Evolutionary conservation across 1,140 invertebrate species (phyloP), one percentile per base, ranked within the genome.

Genomic region (Drosophila fuyamai): DNA sequence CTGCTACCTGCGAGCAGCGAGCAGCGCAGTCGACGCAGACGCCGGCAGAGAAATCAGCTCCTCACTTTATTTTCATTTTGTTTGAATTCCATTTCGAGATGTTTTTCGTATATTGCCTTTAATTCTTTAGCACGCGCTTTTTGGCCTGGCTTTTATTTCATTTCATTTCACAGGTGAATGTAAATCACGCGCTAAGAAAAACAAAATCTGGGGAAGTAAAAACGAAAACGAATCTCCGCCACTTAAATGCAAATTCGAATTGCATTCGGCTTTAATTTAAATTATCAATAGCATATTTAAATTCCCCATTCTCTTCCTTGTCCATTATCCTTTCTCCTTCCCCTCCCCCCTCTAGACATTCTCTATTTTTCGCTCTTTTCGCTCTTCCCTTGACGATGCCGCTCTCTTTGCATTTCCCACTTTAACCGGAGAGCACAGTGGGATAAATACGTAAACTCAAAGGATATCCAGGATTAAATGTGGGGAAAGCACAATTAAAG

Each of bases 1-100:
- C 47, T 36, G 44, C 60, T 72, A 72, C 68, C 68, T 72, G 57
- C 75, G 14, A 14, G 38, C 60, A 44, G 57, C 75, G 14, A 14
- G 38, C 60, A 44, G 58, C 36, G 54, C 23, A 12, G 54, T 35
- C 32, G 32, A 36, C 50, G 14, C 12, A 14, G 32, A 36, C 50
- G 32, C 5, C 14, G 32, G 57, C 77, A 62, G 65, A 65, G 62
- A 82, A 82, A 82, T 82, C 80, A 82, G 46, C 79, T 61, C 43
- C 29, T 13, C 61, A 55, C 74, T 58, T 67, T 47, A 23, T 23
- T 32, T 32, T 32, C 29, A 36, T 51, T 53, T 35, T 16, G 50
- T 47, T 55, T 36, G 50, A 70, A 76, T 73, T 81, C 72, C 29
- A 76, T 73, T 81, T 76, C 36, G 62, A 81, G 75, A 82, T 79